Conservation (phyloP, 2,797 vertebrate genomes). For the Thunnus albacares region DNA sequence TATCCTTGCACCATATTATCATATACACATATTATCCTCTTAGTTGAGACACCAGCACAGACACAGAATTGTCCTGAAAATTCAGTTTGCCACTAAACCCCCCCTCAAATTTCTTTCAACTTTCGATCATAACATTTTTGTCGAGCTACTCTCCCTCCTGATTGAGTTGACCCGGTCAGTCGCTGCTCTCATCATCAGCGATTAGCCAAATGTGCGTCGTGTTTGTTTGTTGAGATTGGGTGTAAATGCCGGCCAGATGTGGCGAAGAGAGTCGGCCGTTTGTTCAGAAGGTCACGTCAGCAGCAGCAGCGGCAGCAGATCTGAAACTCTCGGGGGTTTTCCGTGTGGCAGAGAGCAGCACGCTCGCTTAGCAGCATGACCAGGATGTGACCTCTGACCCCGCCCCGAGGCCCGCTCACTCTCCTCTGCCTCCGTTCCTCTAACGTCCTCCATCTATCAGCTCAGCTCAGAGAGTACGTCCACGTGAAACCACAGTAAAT, state of each 20-base stretch:
- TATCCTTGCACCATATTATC: constrained; percentile 3
- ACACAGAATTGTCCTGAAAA: not conserved
- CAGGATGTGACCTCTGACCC: constrained; percentile 78
- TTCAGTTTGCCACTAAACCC: not conserved
- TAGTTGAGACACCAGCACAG: not conserved
- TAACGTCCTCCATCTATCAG: not conserved
- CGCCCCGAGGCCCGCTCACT: constrained; percentile 38
- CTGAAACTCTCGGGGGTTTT: constrained; percentile 77
- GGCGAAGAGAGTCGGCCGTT: constrained; percentile 78
- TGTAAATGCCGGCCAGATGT: constrained; percentile 92
- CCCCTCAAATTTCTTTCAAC: constrained; percentile 9
- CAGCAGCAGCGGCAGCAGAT: constrained; percentile 82
- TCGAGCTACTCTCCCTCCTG: constrained; percentile 24
- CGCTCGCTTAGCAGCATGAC: constrained; percentile 84
- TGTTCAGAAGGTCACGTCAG: constrained; percentile 86
- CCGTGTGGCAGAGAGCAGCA: constrained; percentile 81
- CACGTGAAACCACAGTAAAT: too few relatives aligned
- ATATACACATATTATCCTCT: not conserved
- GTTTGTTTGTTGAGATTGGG: constrained; percentile 87
- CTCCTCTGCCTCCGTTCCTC: not conserved
- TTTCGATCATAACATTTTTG: constrained; percentile 20
- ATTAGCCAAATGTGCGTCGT: constrained; percentile 84
- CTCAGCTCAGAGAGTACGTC: not conserved
- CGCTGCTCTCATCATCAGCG: constrained; percentile 81
- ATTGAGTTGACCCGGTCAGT: constrained; percentile 61